Conservation (phyloP, 2,113 vertebrate genomes). For the Marmota monax region DNA sequence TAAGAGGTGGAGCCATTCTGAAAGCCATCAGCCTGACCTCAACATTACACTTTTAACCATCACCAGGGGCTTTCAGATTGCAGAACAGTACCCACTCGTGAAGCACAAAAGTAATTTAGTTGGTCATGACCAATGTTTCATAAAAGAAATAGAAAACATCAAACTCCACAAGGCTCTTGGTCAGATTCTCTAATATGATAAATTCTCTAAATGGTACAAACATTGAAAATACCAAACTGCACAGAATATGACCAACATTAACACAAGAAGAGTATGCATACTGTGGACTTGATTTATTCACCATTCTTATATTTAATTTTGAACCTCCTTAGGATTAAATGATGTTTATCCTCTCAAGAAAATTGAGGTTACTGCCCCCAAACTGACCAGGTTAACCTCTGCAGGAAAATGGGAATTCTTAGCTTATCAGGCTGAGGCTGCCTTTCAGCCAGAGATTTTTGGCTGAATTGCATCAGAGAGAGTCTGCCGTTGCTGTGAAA, state of each 20-base stretch:
- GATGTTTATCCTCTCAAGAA: neutral
- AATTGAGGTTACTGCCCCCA: neutral
- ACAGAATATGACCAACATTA: neutral
- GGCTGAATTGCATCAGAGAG: neutral
- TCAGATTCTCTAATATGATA: conserved; percentile 1
- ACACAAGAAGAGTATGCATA: neutral
- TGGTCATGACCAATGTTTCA: neutral
- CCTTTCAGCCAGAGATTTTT: neutral
- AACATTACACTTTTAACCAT: neutral
- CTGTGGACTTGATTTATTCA: neutral
- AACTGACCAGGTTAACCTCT: neutral
- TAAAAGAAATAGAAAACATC: neutral
- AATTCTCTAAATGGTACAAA: conserved; percentile 42
- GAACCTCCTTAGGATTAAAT: neutral
- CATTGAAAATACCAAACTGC: neutral
- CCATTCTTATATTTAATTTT: conserved; percentile 41
- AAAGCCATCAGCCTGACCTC: conserved; percentile 35
- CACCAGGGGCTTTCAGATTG: neutral
- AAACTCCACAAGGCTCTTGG: neutral
- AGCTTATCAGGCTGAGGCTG: neutral
- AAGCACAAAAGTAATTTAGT: conserved; percentile 25
- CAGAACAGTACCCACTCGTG: neutral
- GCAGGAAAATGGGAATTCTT: neutral
- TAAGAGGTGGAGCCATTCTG: neutral
- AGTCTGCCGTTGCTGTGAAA: neutral